Conservation (phyloP, 2,888 invertebrate species). For the Tenthredo scrophulariae region DNA sequence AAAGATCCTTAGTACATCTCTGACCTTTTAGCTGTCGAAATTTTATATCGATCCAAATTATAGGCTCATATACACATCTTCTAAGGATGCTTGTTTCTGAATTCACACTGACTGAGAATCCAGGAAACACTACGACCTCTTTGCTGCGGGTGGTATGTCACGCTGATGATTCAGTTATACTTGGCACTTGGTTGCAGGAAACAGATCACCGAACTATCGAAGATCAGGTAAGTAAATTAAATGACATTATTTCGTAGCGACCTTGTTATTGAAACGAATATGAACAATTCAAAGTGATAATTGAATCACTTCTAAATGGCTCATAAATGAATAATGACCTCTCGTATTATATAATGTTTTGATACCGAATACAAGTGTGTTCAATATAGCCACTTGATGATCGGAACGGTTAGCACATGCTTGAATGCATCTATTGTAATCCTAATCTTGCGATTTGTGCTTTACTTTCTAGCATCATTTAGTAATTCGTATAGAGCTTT, state of each 20-base stretch:
- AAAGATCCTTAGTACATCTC: not conserved
- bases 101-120: slow-evolving; percentile 96
- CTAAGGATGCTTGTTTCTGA: slow-evolving; percentile 96
- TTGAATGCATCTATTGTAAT: not conserved
- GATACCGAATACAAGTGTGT: not conserved
- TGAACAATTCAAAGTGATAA: not conserved
- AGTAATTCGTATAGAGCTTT: not conserved
- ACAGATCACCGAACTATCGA: slow-evolving; percentile 98
- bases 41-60: slow-evolving; percentile 46
- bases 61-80: slow-evolving; percentile 91
- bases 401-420: not conserved
- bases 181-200: slow-evolving; percentile 97
- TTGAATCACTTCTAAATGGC: not conserved
- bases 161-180: slow-evolving; percentile 92
- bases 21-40: not conserved
- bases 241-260: not conserved
- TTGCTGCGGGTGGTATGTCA: slow-evolving; percentile 90
- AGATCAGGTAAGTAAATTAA: slow-evolving; percentile 90
- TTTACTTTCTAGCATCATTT: not conserved
- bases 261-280: not conserved
- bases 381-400: not conserved
- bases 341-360: not conserved
- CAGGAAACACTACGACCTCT: slow-evolving; percentile 94
- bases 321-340: not conserved
- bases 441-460: not conserved